Base-by-base conservation (phyloP, 37 sponge, comb jelly and placozoan species). In the Cladorhizidae sp. region DNA sequence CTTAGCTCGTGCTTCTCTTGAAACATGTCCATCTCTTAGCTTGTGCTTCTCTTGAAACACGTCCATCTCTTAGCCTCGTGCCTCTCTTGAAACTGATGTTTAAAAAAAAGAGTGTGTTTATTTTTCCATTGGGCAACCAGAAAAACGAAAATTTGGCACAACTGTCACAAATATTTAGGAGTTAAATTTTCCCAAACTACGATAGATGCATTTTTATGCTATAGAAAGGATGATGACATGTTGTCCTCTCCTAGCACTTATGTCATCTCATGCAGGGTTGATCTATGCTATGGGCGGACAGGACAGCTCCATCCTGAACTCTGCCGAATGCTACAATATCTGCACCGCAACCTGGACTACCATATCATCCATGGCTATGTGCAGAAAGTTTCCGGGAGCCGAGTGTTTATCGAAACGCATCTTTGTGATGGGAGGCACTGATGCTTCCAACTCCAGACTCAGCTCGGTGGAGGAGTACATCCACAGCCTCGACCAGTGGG, bases 251-350 rank as follows among this genome's bases (percentile, higher is more conserved):
- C 38, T 68, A 3, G 21, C 31, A 20, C 7, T 68, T 25, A 36
- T 25, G 8, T 36, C 9, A 45, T 9, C n/a, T 17, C 6, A 8
- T 65, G 33, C 63, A 89, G 90, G 77, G 33, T 26, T 76, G 62
- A 79, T 89, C 55, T 89, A 89, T 74, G 90, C 75, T 23, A 59
- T 89, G 42, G 90, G 90, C 40, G 90, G 90, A 9, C 58, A 85
- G 33, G 85, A 89, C 54, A 80, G 70, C 31, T 55, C 86, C 18
- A 76, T 75, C 29, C 88, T 86, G 42, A 90, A 80, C 77, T 56
- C 88, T 6, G 82, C 79, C 14, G 91, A 90, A 33, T 86, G 91
- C 65, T 90, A 72, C 69, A 59, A 86, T 56, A 64, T 72, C 23
- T n/a, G 33, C 64, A 71, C 65, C 22, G 67, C 67, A 29, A 80